Evolutionary conservation across 2,797 vertebrate genomes (phyloP).

Genomic region (Pangasius sanitwongsei): DNA sequence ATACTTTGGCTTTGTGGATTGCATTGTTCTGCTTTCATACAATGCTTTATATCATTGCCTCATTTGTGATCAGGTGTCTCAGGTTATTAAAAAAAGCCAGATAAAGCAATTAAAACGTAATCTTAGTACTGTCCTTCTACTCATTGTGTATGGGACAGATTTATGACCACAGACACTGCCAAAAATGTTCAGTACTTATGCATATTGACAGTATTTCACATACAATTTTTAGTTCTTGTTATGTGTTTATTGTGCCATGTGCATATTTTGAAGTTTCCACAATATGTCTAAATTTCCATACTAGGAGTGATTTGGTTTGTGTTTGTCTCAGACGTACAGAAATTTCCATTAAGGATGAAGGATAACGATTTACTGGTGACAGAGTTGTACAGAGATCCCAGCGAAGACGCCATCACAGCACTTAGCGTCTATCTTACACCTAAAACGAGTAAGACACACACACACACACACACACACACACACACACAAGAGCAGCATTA

Average conservation of each 20-base stretch:
- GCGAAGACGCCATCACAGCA: constrained; percentile 88
- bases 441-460: constrained; percentile 81
- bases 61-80: background rate
- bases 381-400: constrained; percentile 88
- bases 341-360: constrained; percentile 93
- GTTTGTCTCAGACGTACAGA: constrained; percentile 83
- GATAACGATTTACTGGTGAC: constrained; percentile 92
- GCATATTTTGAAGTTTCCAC: background rate
- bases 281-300: background rate
- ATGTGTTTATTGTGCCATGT: background rate
- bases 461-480: background rate
- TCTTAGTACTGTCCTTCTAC: background rate
- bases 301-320: background rate
- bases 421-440: constrained; percentile 92
- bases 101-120: background rate
- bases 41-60: background rate
- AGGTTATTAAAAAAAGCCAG: too few species aligned
- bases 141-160: background rate
- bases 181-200: background rate
- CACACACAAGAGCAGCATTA: background rate
- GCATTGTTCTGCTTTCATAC: background rate
- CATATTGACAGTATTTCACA: background rate
- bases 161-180: background rate
- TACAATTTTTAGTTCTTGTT: background rate
- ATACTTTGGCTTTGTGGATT: background rate